phyloP scores from a whole-genome alignment of 2,113 vertebrate genomes.

The Rallus limicola region DNA sequence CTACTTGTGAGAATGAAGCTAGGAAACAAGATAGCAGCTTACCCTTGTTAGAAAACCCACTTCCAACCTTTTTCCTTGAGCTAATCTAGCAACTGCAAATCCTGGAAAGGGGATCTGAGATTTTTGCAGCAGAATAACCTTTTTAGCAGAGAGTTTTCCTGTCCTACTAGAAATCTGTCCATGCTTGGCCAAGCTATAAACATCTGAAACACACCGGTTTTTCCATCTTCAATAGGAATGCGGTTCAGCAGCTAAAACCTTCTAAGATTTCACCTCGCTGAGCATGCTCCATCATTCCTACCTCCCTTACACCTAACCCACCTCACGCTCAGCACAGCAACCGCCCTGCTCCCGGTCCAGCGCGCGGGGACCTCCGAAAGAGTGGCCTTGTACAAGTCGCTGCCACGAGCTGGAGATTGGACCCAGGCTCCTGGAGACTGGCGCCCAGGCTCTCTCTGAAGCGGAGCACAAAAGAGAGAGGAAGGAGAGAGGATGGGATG shows the following conservation, averaged over 20 bases:
- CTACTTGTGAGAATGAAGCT: background rate
- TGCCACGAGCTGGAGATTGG: background rate
- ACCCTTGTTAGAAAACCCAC: background rate
- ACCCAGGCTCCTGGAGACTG: background rate
- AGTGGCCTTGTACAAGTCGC: background rate
- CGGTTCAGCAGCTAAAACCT: conserved; percentile 15
- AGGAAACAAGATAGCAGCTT: conserved; percentile 23
- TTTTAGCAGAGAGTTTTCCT: conserved; percentile 55
- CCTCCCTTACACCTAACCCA: background rate
- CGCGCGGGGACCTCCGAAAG: background rate
- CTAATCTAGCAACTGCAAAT: conserved; percentile 41
- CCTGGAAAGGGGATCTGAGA: conserved; percentile 29
- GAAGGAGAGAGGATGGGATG: background rate
- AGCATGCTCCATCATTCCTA: background rate
- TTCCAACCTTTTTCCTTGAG: conserved; percentile 37
- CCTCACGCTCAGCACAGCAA: background rate
- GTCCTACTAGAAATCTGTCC: conserved; percentile 50
- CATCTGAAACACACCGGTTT: conserved; percentile 46
- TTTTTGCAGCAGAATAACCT: conserved; percentile 52
- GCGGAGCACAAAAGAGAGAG: background rate
- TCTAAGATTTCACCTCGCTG: conserved; percentile 9
- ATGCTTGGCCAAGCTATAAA: conserved; percentile 28
- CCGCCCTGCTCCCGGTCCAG: background rate
- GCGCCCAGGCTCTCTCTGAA: background rate
- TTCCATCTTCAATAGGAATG: conserved; percentile 38